These are phyloP conservation scores for Theonella swinhoei DNA, from an alignment of 37 sponge, comb jelly and placozoan genomes.

Conservation along the genomic window DNA sequence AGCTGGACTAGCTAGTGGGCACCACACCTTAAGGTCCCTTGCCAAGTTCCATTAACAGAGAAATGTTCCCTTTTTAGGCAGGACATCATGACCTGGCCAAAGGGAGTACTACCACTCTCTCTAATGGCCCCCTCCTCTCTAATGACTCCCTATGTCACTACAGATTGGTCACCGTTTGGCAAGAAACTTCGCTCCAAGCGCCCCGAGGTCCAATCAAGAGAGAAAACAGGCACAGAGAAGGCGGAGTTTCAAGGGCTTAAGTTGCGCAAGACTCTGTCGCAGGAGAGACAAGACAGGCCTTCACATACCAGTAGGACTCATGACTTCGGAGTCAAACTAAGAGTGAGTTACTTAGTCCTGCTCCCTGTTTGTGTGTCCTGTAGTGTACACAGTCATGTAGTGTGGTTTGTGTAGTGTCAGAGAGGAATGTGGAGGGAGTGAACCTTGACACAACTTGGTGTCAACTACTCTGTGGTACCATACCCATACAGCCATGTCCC, in stretches of 20 bases:
- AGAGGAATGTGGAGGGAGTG: too few relatives aligned
- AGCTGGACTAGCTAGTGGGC: too few relatives aligned
- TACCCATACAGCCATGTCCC: too few relatives aligned
- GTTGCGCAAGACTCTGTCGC: constrained; percentile 19
- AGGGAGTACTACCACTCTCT: neutral
- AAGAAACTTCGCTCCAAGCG: neutral
- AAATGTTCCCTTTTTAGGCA: too few relatives aligned
- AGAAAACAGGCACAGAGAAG: neutral
- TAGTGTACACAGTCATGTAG: too few relatives aligned
- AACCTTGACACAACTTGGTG: too few relatives aligned
- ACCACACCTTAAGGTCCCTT: too few relatives aligned
- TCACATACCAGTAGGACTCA: neutral
- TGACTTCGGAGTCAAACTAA: constrained; percentile 28
- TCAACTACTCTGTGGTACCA: too few relatives aligned
- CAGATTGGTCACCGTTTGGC: constrained; percentile 9
- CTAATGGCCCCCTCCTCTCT: neutral
- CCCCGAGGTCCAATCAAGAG: neutral
- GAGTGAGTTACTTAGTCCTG: neutral
- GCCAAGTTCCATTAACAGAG: too few relatives aligned
- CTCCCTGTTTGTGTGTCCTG: neutral
- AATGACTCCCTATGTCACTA: neutral
- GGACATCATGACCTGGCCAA: too few relatives aligned
- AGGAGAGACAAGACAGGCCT: neutral
- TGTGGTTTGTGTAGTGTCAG: too few relatives aligned
- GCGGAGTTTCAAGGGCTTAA: constrained; percentile 49